These are phyloP conservation scores for Piliocolobus tephrosceles DNA, from an alignment of 2,113 vertebrate species.

Conservation along the genomic window DNA sequence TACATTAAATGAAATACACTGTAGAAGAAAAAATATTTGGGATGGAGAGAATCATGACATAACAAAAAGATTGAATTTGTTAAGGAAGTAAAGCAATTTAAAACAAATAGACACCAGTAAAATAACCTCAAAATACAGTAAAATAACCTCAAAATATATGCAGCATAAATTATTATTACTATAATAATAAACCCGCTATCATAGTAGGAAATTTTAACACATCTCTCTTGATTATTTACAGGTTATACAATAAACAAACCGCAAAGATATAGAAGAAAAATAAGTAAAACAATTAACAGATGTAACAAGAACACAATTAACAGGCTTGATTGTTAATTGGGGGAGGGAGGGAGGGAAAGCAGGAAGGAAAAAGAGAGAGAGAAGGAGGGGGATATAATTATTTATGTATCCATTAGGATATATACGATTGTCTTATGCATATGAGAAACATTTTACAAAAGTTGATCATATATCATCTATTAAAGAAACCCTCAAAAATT, in stretches of 20 bases:
- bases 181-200: neutral
- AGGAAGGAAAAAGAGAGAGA: too few species aligned
- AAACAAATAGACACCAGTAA: neutral
- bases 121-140: neutral
- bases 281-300: neutral
- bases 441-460: neutral
- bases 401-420: neutral
- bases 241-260: neutral
- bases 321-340: neutral
- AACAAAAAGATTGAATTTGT: neutral
- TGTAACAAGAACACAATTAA: neutral
- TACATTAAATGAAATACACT: neutral
- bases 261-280: neutral
- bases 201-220: neutral
- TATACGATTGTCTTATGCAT: neutral
- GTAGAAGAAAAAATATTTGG: neutral
- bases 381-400: neutral
- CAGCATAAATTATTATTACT: neutral
- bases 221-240: conserved; percentile 2
- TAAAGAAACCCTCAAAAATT: neutral
- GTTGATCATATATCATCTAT: neutral
- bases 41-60: neutral
- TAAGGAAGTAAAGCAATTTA: neutral
- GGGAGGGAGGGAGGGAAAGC: too few species aligned
- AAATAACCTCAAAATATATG: neutral